Evolutionary conservation across 2,888 invertebrate species (phyloP).

Genomic region (Caradrina clavipalpis): DNA sequence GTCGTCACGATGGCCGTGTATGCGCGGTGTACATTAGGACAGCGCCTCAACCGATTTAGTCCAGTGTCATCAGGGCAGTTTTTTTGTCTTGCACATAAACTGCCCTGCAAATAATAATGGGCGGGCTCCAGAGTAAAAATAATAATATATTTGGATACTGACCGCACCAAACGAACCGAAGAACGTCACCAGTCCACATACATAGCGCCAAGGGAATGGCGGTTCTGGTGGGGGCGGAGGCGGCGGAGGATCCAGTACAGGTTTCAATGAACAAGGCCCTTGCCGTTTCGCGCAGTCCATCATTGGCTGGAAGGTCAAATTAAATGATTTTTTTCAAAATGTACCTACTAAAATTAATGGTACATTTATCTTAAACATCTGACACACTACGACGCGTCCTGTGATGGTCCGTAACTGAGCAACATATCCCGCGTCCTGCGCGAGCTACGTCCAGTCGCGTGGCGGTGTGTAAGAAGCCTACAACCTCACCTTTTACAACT

Average conservation of each 20-base stretch:
- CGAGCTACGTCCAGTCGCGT: no score
- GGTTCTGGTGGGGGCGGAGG: constrained; percentile 79
- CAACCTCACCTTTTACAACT: constrained; percentile 23
- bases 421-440: no score
- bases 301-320: constrained; percentile 78
- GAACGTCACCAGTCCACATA: constrained; percentile 72
- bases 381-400: no score
- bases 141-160: constrained; percentile 63
- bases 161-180: constrained; percentile 80
- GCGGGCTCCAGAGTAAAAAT: neutral
- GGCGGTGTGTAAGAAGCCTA: no score
- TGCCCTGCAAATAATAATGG: neutral
- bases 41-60: no score
- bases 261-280: constrained; percentile 77
- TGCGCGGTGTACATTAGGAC: no score
- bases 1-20: no score
- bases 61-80: no score
- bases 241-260: constrained; percentile 74
- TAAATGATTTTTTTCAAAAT: constrained; percentile 17
- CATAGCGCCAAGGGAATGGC: constrained; percentile 83
- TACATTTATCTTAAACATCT: no score
- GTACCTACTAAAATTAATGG: neutral
- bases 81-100: no score
- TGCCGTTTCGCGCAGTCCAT: constrained; percentile 76
- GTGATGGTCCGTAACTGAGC: no score